Evolutionary conservation across 2,113 vertebrate genomes (phyloP).

Genomic region (Gallinago undulata): DNA sequence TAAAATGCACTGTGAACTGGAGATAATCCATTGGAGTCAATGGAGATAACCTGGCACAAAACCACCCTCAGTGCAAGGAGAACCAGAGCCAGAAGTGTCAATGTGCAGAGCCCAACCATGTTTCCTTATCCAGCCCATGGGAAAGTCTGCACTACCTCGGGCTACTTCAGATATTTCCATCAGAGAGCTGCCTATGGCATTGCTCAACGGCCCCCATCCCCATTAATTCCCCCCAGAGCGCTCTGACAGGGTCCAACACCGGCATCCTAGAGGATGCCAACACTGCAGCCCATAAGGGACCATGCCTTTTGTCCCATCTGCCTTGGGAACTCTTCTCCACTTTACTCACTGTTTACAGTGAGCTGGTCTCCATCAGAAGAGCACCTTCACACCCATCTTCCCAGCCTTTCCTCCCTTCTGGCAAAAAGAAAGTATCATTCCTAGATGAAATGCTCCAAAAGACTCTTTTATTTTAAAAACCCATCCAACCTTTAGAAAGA

Average conservation of each 20-base stretch:
- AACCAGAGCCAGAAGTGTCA: neutral
- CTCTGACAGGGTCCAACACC: neutral
- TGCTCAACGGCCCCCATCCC: neutral
- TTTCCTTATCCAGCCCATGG: neutral
- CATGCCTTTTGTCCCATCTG: neutral
- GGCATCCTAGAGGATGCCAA: neutral
- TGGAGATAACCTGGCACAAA: conserved; percentile 39
- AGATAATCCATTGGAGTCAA: neutral
- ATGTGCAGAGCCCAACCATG: neutral
- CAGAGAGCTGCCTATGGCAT: neutral
- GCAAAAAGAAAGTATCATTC: neutral
- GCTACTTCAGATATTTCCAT: neutral
- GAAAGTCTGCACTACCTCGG: neutral
- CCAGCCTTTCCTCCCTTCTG: neutral
- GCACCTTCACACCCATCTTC: neutral
- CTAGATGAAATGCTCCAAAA: neutral
- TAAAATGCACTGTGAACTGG: conserved; percentile 2
- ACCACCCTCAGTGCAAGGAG: neutral
- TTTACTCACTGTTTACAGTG: neutral
- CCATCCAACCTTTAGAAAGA: neutral
- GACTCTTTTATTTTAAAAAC: neutral
- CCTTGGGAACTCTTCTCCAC: neutral
- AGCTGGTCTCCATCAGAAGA: neutral
- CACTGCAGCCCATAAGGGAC: too few species aligned
- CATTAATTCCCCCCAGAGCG: neutral